Percentiles rank a stretch among this genome's conserved stretches.
Evolutionary conservation across 1,140 invertebrate species (phyloP).

Genomic region (Lysiphlebus fabarum): DNA sequence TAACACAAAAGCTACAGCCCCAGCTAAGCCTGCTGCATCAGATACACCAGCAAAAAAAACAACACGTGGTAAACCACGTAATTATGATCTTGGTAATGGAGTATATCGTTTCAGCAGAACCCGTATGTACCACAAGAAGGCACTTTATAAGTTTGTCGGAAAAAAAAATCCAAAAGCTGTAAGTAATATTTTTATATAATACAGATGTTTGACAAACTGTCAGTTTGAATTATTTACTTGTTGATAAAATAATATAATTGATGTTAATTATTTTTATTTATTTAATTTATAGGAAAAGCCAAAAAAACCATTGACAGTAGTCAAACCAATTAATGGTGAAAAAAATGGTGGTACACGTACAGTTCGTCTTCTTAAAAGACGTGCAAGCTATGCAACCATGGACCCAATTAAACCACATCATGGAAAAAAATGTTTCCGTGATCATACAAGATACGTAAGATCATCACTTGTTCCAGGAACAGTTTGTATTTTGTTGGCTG

Average conservation of each 20-base stretch:
- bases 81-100: constrained; percentile 73
- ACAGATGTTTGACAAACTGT: constrained; percentile 7
- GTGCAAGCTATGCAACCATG: constrained; percentile 74
- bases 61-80: constrained; percentile 58
- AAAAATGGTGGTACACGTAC: constrained; percentile 91
- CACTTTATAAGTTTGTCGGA: constrained; percentile 60
- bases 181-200: constrained; percentile 25
- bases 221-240: too few relatives aligned
- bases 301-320: constrained; percentile 69
- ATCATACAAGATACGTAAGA: constrained; percentile 74
- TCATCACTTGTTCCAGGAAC: constrained; percentile 83
- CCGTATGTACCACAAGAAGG: constrained; percentile 75
- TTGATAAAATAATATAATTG: too few relatives aligned
- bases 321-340: constrained; percentile 88
- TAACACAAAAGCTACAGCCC: constrained; percentile 35
- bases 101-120: constrained; percentile 71
- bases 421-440: constrained; percentile 67
- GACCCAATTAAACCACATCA: constrained; percentile 60
- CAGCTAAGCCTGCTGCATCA: constrained; percentile 42
- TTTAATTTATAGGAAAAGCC: constrained; percentile 59
- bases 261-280: too few relatives aligned
- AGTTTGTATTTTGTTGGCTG: constrained; percentile 90
- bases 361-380: constrained; percentile 76
- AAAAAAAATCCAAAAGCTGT: constrained; percentile 58
- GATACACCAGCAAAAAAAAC: constrained; percentile 32